Evolutionary conservation across 23 tunicate genomes (phyloP).

Genomic region (Corella eumyota): DNA sequence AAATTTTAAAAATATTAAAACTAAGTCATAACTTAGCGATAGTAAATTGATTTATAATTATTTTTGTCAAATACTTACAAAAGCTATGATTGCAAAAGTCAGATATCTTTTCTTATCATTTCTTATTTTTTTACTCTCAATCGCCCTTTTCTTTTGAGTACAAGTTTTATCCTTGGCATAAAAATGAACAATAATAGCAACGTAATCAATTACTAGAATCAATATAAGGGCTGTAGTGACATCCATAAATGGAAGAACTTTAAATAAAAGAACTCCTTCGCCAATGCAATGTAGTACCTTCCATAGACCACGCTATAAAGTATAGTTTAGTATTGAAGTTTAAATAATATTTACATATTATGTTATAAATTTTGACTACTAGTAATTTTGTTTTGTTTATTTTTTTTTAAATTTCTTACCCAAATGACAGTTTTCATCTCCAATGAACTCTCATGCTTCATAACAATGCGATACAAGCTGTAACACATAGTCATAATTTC

Average conservation of each 20-base stretch:
- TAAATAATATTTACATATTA: not conserved
- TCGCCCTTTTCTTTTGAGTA: not conserved
- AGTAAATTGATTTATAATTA: not conserved
- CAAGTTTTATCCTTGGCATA: constrained; percentile 29
- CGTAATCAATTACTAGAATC: constrained; percentile 26
- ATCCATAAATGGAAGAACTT: constrained; percentile 41
- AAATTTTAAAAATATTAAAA: not conserved
- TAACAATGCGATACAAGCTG: constrained; percentile 53
- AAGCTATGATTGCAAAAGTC: constrained; percentile 15
- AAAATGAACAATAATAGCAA: constrained; percentile 23
- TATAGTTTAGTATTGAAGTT: no score
- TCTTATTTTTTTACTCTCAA: not conserved
- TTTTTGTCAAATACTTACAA: constrained; percentile 49
- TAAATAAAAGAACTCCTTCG: constrained; percentile 26
- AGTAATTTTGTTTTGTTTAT: not conserved
- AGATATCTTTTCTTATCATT: constrained; percentile 6
- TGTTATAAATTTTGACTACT: not conserved
- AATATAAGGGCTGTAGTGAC: constrained; percentile 19
- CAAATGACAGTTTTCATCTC: constrained; percentile 21
- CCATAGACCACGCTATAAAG: constrained; percentile 41
- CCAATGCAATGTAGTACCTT: constrained; percentile 44
- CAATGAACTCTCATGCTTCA: constrained; percentile 32
- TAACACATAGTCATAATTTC: constrained; percentile 68
- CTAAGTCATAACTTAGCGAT: not conserved
- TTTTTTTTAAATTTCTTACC: constrained; percentile 22